Evolutionary conservation across 2,797 vertebrate genomes (phyloP).

Genomic region (Poliocrania exsul): DNA sequence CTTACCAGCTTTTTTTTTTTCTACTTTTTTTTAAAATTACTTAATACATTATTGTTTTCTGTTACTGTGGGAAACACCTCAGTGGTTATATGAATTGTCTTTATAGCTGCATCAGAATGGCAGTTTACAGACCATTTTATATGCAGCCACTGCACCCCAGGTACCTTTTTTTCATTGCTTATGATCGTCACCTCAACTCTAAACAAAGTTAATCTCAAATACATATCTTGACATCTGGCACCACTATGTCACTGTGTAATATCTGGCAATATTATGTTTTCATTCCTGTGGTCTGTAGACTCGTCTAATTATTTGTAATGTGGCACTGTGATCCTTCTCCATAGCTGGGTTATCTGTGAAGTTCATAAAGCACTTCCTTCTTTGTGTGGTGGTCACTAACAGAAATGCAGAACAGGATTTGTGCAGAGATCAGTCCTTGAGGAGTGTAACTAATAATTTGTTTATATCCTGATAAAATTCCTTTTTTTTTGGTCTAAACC

Average conservation of each 20-base stretch:
- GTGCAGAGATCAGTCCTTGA: neutral
- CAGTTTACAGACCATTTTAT: neutral
- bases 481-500: neutral
- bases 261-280: neutral
- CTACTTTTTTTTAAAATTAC: neutral
- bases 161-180: neutral
- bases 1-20: neutral
- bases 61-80: neutral
- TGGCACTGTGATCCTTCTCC: neutral
- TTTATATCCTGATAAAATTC: neutral
- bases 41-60: neutral
- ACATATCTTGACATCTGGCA: fast-evolving
- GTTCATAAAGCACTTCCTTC: neutral
- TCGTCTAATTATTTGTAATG: neutral
- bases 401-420: neutral
- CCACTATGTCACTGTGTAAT: fast-evolving
- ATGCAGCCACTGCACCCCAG: neutral
- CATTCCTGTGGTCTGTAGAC: neutral
- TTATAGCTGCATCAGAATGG: neutral
- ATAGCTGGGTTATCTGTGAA: neutral
- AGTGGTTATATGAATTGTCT: neutral
- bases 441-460: neutral
- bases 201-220: neutral
- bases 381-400: neutral
- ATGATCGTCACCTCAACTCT: neutral